Base-by-base conservation (phyloP, 2,797 vertebrate genomes). In the Propithecus deckenii region DNA sequence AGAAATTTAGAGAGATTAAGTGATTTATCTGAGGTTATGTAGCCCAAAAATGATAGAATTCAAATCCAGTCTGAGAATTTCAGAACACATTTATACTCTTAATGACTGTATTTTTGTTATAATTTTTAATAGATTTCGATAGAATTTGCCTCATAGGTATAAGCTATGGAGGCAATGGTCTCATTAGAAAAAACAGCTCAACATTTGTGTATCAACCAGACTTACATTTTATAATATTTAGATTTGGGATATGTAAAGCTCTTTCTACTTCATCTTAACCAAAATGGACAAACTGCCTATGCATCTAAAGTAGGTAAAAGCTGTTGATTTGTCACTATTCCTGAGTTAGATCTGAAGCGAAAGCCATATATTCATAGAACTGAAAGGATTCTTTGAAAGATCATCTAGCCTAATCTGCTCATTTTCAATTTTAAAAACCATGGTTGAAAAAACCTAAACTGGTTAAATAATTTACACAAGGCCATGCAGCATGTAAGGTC, bases 271-370 rank as follows among this genome's bases (percentile, higher is more conserved):
- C 25, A 87, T 95, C 63, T 96, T 86, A 79, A 86, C 38, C 55
- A 94, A 89, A 89, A 69, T 48, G 12, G 76, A 20, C 61, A 81
- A 25, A 15, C 55, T 85, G 4, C 14, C 11, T 59, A 1, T 67
- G 50, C 15, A 78, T 90, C 85, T 92, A 81, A 92, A 97, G 67
- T 46, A 32, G 35, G 28, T 88, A 52, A 96, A 94, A 85, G 17
- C 41, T 75, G 6, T 81, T 88, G 48, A 74, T 41, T 67, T 94
- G 11, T 89, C 57, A 46, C 23, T 74, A 35, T 94, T 89, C 15
- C 69, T 89, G 28, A 78, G 23, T 84, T 86, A 69, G 67, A 17
- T 52, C 75, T 75, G 1, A 86, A 80, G 43, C 87, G 65, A 86
- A 89, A 88, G 12, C 18, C 57, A 57, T 32, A 46, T 61, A 63